Conservation (phyloP, 2,113 vertebrate species). For the Callorhinus ursinus region DNA sequence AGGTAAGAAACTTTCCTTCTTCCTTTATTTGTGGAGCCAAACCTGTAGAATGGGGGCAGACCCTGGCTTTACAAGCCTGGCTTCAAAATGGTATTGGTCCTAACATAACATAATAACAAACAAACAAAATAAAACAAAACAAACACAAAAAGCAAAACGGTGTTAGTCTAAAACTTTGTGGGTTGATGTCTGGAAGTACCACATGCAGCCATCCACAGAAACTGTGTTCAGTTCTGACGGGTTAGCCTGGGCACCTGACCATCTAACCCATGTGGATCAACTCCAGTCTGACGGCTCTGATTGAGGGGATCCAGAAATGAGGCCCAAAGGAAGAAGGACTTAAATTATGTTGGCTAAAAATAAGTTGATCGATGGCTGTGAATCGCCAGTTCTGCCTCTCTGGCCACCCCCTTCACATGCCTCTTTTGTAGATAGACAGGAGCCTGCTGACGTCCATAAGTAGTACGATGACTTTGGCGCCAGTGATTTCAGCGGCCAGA, state of each 20-base stretch:
- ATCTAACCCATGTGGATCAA: neutral
- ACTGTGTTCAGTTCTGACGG: neutral
- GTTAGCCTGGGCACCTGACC: neutral
- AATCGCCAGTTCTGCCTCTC: neutral
- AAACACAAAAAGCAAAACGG: neutral
- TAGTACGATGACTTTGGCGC: neutral
- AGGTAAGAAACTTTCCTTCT: neutral
- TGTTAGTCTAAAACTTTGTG: neutral
- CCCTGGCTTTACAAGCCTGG: constrained; percentile 20
- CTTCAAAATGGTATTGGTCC: neutral
- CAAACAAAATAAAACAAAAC: too few relatives aligned
- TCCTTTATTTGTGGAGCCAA: neutral
- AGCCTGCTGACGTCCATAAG: neutral
- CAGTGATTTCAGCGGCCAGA: neutral
- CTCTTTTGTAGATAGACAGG: neutral
- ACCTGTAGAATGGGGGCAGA: neutral
- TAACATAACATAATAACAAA: too few relatives aligned
- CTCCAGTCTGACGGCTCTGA: neutral
- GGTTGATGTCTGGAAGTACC: neutral
- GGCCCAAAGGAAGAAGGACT: neutral
- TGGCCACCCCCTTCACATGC: neutral
- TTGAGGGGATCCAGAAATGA: constrained; percentile 12
- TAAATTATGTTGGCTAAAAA: constrained; percentile 26
- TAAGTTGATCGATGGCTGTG: neutral
- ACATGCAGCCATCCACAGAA: neutral